These are phyloP conservation scores for Hippoglossus hippoglossus DNA, from an alignment of 2,797 vertebrate species.

Conservation along the genomic window DNA sequence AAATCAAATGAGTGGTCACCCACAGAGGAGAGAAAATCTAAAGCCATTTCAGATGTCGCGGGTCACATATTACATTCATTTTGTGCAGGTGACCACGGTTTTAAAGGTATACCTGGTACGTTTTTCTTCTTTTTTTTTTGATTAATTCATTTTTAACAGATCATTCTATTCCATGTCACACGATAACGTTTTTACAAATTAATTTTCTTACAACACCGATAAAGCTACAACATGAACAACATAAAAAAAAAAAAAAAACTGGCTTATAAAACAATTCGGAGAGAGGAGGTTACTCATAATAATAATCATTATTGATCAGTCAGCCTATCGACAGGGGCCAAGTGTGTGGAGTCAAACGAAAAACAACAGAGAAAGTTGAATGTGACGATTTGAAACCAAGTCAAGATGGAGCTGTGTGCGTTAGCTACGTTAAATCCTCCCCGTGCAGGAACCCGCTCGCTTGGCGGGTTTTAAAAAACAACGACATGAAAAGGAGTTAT, in stretches of 20 bases:
- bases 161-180: constrained; percentile 72
- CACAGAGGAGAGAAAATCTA: constrained; percentile 59
- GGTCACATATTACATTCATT: constrained; percentile 83
- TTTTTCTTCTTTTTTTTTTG: constrained; percentile 53
- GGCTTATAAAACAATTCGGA: constrained; percentile 63
- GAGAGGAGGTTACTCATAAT: constrained; percentile 25
- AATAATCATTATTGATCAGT: constrained; percentile 40
- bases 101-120: constrained; percentile 76
- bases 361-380: constrained; percentile 34
- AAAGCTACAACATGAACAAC: constrained; percentile 76
- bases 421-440: constrained; percentile 43
- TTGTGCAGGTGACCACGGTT: constrained; percentile 77
- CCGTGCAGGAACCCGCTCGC: constrained; percentile 44
- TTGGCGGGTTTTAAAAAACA: constrained; percentile 4
- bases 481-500: constrained; percentile 65
- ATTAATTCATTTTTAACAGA: constrained; percentile 64
- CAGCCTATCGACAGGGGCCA: constrained; percentile 42
- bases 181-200: constrained; percentile 60
- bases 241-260: constrained; percentile 49
- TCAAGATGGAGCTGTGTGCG: constrained; percentile 42
- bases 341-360: constrained; percentile 29
- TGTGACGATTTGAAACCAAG: constrained; percentile 39
- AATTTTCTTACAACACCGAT: constrained; percentile 68
- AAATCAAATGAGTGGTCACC: constrained; percentile 68
- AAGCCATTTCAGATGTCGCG: constrained; percentile 71